Evolutionary conservation across 2,113 vertebrate species (phyloP).

Genomic region (Lichenostomus cassidix): DNA sequence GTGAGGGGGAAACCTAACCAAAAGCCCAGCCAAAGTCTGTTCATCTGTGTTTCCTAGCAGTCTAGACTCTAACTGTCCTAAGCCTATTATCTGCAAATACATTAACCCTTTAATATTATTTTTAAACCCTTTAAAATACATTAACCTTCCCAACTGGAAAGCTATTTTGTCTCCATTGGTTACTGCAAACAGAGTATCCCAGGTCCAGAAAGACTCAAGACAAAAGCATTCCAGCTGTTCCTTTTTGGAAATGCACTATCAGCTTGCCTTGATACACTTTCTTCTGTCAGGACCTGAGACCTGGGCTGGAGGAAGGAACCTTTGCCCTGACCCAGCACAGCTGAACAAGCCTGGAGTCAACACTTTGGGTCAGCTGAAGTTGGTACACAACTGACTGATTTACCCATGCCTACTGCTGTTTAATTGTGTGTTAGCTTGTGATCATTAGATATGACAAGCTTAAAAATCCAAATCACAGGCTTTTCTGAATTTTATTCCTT

Average conservation of each 20-base stretch:
- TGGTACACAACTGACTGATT: background rate
- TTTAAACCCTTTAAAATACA: too few species aligned
- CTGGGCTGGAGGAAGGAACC: background rate
- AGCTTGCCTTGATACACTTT: too few species aligned
- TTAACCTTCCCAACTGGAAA: background rate
- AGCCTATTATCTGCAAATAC: background rate
- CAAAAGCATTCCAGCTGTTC: background rate
- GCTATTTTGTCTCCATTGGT: background rate
- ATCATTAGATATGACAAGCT: background rate
- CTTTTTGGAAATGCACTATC: background rate
- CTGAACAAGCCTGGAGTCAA: background rate
- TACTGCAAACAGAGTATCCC: background rate
- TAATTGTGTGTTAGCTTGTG: background rate
- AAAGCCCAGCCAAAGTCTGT: background rate
- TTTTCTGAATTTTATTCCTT: background rate
- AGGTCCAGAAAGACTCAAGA: background rate
- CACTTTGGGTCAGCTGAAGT: background rate
- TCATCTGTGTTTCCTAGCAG: background rate
- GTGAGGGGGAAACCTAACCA: accelerated
- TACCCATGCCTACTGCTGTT: background rate
- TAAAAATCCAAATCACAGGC: background rate
- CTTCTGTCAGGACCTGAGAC: background rate
- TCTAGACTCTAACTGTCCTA: background rate
- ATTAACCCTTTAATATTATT: background rate
- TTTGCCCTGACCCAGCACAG: background rate